A percentile compares a stretch with the other conserved stretches of the same genome.
phyloP scores from a whole-genome alignment of 2,888 invertebrate species.

The Allacma fusca region DNA sequence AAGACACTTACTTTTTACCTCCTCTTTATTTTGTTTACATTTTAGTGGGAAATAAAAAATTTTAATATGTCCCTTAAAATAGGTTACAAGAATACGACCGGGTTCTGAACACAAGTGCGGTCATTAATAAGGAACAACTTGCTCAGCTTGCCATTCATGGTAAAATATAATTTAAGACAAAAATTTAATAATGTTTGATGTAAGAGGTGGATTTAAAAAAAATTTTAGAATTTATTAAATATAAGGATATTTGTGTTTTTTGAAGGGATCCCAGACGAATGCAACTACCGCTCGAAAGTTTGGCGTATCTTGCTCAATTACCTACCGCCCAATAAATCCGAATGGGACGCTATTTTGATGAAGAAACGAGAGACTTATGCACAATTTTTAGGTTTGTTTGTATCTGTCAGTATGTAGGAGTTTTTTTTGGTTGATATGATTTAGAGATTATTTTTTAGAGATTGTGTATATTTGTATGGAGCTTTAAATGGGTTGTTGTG shows the following conservation, averaged over 20 bases:
- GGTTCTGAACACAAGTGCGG: neutral
- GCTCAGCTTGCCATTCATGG: constrained; percentile 39
- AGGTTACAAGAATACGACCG: constrained; percentile 41
- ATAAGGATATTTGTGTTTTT: constrained; percentile 13
- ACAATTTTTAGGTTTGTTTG: constrained; percentile 83
- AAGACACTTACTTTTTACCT: no score
- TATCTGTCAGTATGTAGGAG: no score
- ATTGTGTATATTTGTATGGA: no score
- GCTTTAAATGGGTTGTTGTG: no score
- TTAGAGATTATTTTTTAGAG: no score
- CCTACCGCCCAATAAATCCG: constrained; percentile 74
- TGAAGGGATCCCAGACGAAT: constrained; percentile 88
- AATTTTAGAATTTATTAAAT: neutral
- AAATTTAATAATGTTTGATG: no score
- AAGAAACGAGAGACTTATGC: constrained; percentile 82
- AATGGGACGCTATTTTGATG: constrained; percentile 74
- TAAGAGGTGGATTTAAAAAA: no score
- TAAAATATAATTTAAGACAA: no score
- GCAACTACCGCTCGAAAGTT: constrained; percentile 80
- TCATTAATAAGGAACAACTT: constrained; percentile 22
- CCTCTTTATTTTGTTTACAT: no score
- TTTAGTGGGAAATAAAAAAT: no score
- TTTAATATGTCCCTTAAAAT: no score
- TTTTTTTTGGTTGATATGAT: no score
- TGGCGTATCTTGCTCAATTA: constrained; percentile 91